Base-by-base conservation (phyloP, 1,140 invertebrate genomes). In the Hesperophylax magnus region DNA sequence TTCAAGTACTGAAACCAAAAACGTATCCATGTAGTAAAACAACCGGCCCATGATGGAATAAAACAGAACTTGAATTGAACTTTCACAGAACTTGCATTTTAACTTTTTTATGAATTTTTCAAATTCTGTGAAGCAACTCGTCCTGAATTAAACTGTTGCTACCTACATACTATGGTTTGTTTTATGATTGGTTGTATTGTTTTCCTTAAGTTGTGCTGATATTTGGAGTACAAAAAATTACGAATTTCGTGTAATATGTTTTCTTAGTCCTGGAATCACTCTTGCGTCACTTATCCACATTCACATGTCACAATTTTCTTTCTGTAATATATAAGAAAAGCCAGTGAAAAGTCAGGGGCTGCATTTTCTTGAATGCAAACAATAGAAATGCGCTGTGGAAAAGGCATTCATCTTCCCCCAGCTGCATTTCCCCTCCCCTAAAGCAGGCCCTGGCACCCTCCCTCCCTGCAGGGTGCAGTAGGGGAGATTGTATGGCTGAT, bases 401-500 rank as follows among this genome's bases (percentile, higher is more conserved):
- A 82, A 82, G 74, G 81, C 77, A 79, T 79, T 79, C 81, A 79
- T 80, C 78, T 83, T 80, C 79, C 81, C 82, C 79, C 65, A 80
- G 75, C 47, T 80, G 78, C 82, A 80, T 78, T 80, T 47, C 60
- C 56, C 67, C 31, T 56, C 56, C 69, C 75, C 27, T 39, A 31
- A 67, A 56, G 24, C 65, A 52, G 67, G 31, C 39, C 34, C 34
- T 39, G 34, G 65, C 65, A 69, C 65, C 65, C 65, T 39, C 27
- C 34, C 27, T 56, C 17, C 60, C 18, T 78, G 39, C 77, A 78
- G 18, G n/a, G 20, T 56, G 69, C 58, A 24, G 47, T 34, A 60
- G 77, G 60, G 77, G 77, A 78, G 74, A 77, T 77, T 60, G 78
- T 79, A 78, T 82, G 20, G 63, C 69, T 69, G 34, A 60, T 82